Evolutionary conservation across 2,113 vertebrate species (phyloP).

Genomic region (Odontophorus gujanensis): DNA sequence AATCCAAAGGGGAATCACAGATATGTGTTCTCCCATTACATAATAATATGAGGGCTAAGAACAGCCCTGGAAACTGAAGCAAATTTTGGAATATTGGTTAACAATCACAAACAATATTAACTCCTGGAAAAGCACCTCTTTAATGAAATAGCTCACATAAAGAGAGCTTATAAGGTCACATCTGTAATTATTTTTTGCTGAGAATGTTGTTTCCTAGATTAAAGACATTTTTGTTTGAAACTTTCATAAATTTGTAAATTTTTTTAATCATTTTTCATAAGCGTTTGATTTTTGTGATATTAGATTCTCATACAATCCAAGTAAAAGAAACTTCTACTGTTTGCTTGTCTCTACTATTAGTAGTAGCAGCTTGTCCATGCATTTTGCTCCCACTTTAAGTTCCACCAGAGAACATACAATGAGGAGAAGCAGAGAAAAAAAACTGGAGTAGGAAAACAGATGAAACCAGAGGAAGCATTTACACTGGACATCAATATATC

Average conservation of each 20-base stretch:
- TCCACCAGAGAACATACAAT: neutral
- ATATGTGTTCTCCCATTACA: neutral
- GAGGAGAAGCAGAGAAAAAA: neutral
- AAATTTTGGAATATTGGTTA: neutral
- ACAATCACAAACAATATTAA: neutral
- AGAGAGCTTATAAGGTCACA: neutral
- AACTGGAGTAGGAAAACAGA: neutral
- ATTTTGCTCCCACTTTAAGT: neutral
- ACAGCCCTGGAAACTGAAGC: neutral
- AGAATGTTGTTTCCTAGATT: neutral
- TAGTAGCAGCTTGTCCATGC: neutral
- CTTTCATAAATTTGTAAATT: neutral
- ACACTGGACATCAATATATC: accelerated
- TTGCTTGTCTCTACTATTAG: neutral
- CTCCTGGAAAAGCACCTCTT: neutral
- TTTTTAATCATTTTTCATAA: neutral
- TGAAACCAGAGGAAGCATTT: neutral
- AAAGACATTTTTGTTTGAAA: neutral
- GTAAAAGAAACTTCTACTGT: neutral
- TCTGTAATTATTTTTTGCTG: neutral
- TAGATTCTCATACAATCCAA: neutral
- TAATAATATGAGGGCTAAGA: neutral
- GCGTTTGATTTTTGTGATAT: neutral
- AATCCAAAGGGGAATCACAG: neutral
- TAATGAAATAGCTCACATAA: neutral